Percentiles rank a stretch among this genome's conserved stretches.
Evolutionary conservation across 2,888 invertebrate species (phyloP).

Genomic region (Carpatolechia fugitivella): DNA sequence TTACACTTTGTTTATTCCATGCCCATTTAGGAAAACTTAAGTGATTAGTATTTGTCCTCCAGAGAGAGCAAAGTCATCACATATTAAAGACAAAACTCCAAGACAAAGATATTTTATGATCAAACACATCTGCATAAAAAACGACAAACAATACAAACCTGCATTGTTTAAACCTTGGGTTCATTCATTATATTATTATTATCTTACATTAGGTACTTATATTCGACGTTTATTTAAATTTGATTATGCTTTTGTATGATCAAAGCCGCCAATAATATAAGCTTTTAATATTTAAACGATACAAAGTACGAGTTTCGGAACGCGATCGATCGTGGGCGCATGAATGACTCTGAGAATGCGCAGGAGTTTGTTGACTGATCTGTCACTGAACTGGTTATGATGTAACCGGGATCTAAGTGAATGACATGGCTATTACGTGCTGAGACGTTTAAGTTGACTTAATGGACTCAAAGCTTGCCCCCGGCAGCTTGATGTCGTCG

Average conservation of each 20-base stretch:
- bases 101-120: neutral
- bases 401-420: conserved; percentile 55
- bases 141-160: neutral
- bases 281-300: neutral
- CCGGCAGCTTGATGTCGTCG: neutral
- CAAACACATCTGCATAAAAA: neutral
- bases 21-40: neutral
- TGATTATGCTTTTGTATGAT: neutral
- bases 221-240: no score
- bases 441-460: conserved; percentile 13
- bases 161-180: neutral
- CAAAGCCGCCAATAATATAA: conserved; percentile 7
- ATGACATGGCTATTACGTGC: conserved; percentile 40
- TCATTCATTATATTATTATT: neutral
- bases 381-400: conserved; percentile 66
- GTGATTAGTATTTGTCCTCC: neutral
- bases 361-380: conserved; percentile 67
- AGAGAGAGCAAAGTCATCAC: neutral
- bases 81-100: neutral
- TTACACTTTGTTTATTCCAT: neutral
- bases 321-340: conserved; percentile 56
- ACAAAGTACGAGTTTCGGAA: conserved; percentile 21
- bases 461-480: conserved; percentile 11
- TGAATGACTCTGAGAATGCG: conserved; percentile 52
- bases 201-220: no score